Conservation (phyloP, 2,113 vertebrate genomes). For the Sphyrna mokarran region DNA sequence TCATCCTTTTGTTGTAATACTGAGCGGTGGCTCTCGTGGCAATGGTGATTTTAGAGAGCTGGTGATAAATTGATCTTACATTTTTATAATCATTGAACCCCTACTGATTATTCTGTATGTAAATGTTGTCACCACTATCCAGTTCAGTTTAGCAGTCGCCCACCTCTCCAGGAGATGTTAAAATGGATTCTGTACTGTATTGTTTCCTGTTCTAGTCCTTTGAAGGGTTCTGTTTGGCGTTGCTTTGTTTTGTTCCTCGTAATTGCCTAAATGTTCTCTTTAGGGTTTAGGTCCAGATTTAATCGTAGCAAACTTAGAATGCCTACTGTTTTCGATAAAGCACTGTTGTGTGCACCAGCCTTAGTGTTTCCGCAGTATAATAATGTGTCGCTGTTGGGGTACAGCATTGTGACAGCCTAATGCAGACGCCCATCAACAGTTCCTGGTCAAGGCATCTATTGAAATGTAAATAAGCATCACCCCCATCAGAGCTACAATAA, state of each 20-base stretch:
- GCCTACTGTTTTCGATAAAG: constrained; percentile 57
- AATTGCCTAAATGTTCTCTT: constrained; percentile 76
- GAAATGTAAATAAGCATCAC: constrained; percentile 37
- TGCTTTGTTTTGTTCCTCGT: constrained; percentile 68
- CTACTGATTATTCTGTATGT: constrained; percentile 32
- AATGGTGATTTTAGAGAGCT: constrained; percentile 22
- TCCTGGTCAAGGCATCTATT: constrained; percentile 34
- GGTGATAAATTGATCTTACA: constrained; percentile 35
- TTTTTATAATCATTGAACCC: constrained; percentile 35
- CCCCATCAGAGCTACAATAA: constrained; percentile 31
- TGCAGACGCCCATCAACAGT: constrained; percentile 30
- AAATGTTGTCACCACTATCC: constrained; percentile 1
- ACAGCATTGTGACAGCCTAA: constrained; percentile 23
- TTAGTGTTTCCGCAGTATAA: constrained; percentile 35
- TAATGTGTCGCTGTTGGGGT: constrained; percentile 33
- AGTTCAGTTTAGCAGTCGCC: constrained; percentile 19
- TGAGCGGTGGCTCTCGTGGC: background rate
- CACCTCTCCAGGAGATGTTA: constrained; percentile 10
- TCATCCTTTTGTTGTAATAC: constrained; percentile 29
- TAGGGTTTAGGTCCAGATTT: constrained; percentile 57
- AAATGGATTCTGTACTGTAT: constrained; percentile 41
- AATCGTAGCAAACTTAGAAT: constrained; percentile 64
- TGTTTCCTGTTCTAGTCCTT: constrained; percentile 60
- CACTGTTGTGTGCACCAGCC: constrained; percentile 34
- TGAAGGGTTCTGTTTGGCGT: constrained; percentile 66